These are phyloP conservation scores for Bothrops jararaca DNA, from an alignment of 2,113 vertebrate genomes.

Conservation along the genomic window DNA sequence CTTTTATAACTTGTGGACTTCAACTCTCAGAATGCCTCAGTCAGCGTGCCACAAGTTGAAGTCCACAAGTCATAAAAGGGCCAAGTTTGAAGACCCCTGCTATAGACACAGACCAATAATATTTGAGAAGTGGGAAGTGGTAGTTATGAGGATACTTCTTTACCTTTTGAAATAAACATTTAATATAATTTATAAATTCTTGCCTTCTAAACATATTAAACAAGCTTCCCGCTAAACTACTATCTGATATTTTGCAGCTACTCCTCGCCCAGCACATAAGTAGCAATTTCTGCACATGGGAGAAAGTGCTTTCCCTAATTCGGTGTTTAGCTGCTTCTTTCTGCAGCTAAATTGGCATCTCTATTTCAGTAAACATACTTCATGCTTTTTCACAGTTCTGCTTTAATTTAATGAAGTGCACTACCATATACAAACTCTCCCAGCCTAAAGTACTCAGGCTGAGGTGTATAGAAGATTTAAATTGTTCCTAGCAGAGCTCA, in stretches of 20 bases:
- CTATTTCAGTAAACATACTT: background rate
- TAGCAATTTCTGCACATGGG: background rate
- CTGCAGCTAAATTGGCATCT: background rate
- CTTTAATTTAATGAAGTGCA: conserved; percentile 9
- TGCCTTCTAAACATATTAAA: background rate
- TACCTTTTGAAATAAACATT: background rate
- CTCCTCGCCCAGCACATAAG: background rate
- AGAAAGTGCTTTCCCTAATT: background rate
- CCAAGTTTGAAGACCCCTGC: too few relatives aligned
- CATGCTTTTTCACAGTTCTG: background rate
- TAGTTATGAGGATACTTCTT: background rate
- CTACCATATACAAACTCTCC: background rate
- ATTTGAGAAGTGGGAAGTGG: background rate
- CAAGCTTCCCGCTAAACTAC: background rate
- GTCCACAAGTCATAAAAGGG: too few relatives aligned
- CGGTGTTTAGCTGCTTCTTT: background rate
- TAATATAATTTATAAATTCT: background rate
- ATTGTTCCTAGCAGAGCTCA: background rate
- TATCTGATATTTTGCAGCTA: background rate
- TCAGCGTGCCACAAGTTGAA: too few relatives aligned
- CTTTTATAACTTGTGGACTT: too few relatives aligned
- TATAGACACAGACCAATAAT: background rate
- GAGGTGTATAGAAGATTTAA: background rate
- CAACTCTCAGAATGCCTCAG: too few relatives aligned
- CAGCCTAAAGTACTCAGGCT: background rate